phyloP scores from a whole-genome alignment of 2,113 vertebrate genomes.

The Vimba vimba region DNA sequence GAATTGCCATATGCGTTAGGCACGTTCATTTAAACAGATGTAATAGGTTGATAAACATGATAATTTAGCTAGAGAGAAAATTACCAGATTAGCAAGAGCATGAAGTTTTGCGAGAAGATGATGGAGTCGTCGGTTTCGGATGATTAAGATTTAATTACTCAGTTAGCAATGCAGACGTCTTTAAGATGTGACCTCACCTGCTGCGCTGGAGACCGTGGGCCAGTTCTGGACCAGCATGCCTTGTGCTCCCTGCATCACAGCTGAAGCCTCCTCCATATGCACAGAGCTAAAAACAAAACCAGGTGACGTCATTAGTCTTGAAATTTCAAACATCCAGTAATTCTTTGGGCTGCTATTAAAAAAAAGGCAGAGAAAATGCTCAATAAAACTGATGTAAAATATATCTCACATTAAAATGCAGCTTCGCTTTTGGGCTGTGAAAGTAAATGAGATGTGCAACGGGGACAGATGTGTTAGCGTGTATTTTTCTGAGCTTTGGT shows the following conservation, averaged over 20 bases:
- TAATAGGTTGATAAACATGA: constrained; percentile 35
- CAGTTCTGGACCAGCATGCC: constrained; percentile 96
- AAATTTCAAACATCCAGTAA: background rate
- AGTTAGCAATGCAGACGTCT: background rate
- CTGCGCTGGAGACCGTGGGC: constrained; percentile 96
- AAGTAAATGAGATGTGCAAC: background rate
- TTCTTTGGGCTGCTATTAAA: background rate
- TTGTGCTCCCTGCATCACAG: constrained; percentile 87
- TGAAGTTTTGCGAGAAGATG: constrained; percentile 1
- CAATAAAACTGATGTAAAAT: background rate
- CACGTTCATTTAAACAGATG: constrained; percentile 18
- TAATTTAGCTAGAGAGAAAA: constrained; percentile 15
- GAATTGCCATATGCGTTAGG: background rate
- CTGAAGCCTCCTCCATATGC: constrained; percentile 90
- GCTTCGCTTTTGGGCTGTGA: background rate
- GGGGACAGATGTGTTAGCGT: background rate
- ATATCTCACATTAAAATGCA: background rate
- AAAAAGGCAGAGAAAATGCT: background rate
- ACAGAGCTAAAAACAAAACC: constrained; percentile 82
- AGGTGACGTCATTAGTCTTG: constrained; percentile 41
- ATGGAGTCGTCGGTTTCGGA: background rate
- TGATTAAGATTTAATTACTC: constrained; percentile 20
- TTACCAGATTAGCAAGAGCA: constrained; percentile 20
- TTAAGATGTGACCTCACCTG: constrained; percentile 79
- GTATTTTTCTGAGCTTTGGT: constrained; percentile 26